Evolutionary conservation across 2,113 vertebrate species (phyloP), one percentile per base, ranked within the genome.

Genomic region (Myrmecobius fasciatus): DNA sequence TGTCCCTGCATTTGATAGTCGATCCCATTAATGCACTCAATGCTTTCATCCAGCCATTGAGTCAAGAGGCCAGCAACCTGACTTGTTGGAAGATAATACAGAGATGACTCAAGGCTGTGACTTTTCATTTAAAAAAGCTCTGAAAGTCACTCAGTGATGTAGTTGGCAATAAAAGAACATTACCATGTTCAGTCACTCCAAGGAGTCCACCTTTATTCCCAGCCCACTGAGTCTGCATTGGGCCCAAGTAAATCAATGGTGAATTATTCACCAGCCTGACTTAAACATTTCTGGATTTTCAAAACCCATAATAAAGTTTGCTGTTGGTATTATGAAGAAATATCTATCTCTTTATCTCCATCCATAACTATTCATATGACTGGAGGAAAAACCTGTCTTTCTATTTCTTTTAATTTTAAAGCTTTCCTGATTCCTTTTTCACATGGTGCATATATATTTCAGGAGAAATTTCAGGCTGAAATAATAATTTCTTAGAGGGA

Each of bases 401-500:
- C 97, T 94, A 95, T 96, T 96, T 95, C 94, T 97, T 97, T 97
- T 97, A 60, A 96, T 98, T 97, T 96, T 96, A 95, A 98, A 97
- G 93, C 54, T 75, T 97, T 95, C 93, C 97, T 98, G 97, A 94
- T 97, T 98, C 95, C 91, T 92, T 95, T 97, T 95, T 54, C 94
- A 96, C 91, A 91, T 94, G 47, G 46, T 89, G 89, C 95, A 96
- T 97, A 97, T 97, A 97, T 96, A 95, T 96, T 90, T 96, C 94
- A 92, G 89, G 97, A 96, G 96, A 97, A 96, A 95, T 95, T 97
- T 60, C 88, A 75, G n/a, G 96, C 94, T 96, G 98, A 97, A 97
- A 97, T 96, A 98, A 97, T 96, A 97, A 94, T 91, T 94, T 97
- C 90, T 96, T 92, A 97, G 31, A 93, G 97, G 48, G 91, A 95